Base-by-base conservation (phyloP, 2,888 invertebrate species). In the Schrankia costaestrigalis region DNA sequence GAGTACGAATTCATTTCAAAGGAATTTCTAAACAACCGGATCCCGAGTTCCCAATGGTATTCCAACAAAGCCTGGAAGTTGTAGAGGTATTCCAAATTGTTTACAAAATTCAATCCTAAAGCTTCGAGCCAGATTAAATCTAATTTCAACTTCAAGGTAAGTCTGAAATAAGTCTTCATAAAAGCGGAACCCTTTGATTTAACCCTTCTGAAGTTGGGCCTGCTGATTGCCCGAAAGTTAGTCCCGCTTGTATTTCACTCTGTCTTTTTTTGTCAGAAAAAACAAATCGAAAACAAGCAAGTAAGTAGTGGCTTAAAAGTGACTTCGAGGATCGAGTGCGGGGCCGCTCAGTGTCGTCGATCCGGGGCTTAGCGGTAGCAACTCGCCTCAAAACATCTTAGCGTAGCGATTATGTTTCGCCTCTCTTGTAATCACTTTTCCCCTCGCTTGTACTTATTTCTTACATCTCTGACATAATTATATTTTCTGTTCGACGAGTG, bases 141-240 rank as follows among this genome's bases (percentile, higher is more conserved):
- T 86, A 87, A 87, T 87, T 86, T 85, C 81, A 86, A 87, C 83
- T 86, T 79, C 71, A 80, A 84, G 86, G 85, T 85, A 87, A 87
- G 85, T 84, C 86, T 83, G 78, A 85, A 86, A 87, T 86, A 86
- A 87, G 85, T 86, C 86, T 86, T 85, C 84, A 85, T 86, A 86
- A 85, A 85, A 87, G 83, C 80, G 80, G 81, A 82, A 81, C 85
- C 84, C 85, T 86, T 87, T 86, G 86, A 87, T 87, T 87, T 84
- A 84, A 86, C 86, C 85, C 83, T 78, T 78, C 70, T 63, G 58
- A 78, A 83, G 80, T 84, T 82, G 75, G 67, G 72, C 67, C 71
- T 74, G 78, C 81, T 86, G 87, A 86, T 87, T 87, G 82, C 83
- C 78, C 70, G 67, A 84, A 86, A 86, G 83, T 86, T 86, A 71